phyloP scores from a whole-genome alignment of 2,888 invertebrate species.

The Pollenia labialis region DNA sequence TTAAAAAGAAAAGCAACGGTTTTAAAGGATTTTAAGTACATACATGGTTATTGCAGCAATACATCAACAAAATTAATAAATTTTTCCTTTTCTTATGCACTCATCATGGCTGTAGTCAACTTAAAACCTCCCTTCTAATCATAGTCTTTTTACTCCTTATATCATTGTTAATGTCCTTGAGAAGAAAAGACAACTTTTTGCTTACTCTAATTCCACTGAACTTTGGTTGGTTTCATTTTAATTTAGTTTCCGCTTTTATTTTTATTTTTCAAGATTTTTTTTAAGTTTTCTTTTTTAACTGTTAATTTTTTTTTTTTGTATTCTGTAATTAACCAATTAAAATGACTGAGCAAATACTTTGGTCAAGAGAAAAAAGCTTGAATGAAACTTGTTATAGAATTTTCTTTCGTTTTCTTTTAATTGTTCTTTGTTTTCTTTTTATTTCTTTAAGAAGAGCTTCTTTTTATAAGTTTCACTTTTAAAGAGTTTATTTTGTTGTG shows the following conservation, averaged over 20 bases:
- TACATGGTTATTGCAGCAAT: too few species aligned
- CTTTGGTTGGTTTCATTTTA: constrained; percentile 25
- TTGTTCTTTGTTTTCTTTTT: not conserved
- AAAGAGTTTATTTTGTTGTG: not conserved
- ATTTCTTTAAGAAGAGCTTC: constrained; percentile 23
- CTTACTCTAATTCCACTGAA: constrained; percentile 10
- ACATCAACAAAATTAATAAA: too few species aligned
- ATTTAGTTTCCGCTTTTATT: constrained; percentile 5
- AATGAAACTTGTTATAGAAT: constrained; percentile 16
- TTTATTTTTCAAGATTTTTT: constrained; percentile 25
- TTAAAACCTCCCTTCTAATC: too few species aligned
- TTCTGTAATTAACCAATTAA: constrained; percentile 66
- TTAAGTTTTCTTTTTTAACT: constrained; percentile 9
- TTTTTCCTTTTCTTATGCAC: too few species aligned
- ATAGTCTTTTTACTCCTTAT: not conserved
- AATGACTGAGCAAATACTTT: constrained; percentile 59
- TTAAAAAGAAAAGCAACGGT: too few species aligned
- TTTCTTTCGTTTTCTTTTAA: constrained; percentile 16
- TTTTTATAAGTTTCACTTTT: constrained; percentile 34
- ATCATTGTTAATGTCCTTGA: constrained; percentile 59
- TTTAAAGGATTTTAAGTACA: too few species aligned
- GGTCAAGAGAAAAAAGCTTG: constrained; percentile 25
- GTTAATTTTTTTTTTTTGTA: constrained; percentile 37
- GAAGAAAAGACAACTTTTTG: constrained; percentile 39
- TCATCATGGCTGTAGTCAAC: too few species aligned